phyloP scores from a whole-genome alignment of 2,797 vertebrate species.

The Coluber constrictor region DNA sequence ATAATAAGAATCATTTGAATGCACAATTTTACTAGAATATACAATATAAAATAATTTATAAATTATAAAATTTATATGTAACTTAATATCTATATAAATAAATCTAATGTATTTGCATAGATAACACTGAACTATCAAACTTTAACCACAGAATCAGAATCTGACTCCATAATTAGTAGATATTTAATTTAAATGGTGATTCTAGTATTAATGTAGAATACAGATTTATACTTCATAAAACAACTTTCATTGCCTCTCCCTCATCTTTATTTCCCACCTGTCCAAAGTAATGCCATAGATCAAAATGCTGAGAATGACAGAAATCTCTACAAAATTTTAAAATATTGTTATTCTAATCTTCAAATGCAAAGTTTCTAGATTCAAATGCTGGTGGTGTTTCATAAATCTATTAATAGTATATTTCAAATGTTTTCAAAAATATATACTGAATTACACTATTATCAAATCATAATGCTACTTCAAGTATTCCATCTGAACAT shows the following conservation, averaged over 20 bases:
- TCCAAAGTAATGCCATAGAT: constrained; percentile 58
- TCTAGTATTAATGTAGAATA: constrained; percentile 63
- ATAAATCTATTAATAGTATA: constrained; percentile 52
- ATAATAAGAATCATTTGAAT: not conserved
- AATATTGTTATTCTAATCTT: constrained; percentile 26
- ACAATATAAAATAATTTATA: not conserved
- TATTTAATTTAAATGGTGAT: constrained; percentile 59
- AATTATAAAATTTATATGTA: not conserved
- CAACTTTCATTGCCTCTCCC: constrained; percentile 57
- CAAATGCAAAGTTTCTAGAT: constrained; percentile 58
- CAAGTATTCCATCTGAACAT: not conserved
- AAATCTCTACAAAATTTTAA: constrained; percentile 56
- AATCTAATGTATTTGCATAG: not conserved
- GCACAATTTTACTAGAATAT: not conserved
- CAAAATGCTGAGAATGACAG: constrained; percentile 63
- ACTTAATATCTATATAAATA: not conserved
- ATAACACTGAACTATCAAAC: not conserved
- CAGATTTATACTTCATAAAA: constrained; percentile 66
- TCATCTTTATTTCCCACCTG: constrained; percentile 19
- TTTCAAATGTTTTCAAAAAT: constrained; percentile 39
- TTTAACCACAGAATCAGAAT: not conserved
- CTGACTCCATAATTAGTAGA: not conserved
- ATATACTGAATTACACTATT: constrained; percentile 28
- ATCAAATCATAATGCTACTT: not conserved
- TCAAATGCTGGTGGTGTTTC: constrained; percentile 56